A percentile compares a stretch with the other conserved stretches of the same genome.
These are phyloP conservation scores for Urocyon cinereoargenteus DNA, from an alignment of 2,797 vertebrate species.

Conservation along the genomic window DNA sequence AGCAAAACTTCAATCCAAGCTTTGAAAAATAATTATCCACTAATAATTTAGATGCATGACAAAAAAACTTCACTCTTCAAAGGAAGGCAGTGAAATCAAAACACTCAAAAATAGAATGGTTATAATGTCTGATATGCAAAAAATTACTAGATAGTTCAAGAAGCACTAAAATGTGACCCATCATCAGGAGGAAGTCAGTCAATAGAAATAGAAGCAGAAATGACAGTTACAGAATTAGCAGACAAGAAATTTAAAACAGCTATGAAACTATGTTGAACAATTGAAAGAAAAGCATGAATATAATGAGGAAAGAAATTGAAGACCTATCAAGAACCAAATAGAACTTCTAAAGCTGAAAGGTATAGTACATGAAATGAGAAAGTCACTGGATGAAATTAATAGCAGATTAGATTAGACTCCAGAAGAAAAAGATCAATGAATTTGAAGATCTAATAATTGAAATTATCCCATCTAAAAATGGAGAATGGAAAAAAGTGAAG, in stretches of 20 bases:
- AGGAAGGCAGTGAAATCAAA: constrained; percentile 42
- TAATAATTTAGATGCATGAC: constrained; percentile 38
- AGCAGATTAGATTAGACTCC: constrained; percentile 26
- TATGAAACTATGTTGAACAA: constrained; percentile 49
- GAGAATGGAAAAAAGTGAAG: neutral
- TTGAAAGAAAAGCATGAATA: constrained; percentile 52
- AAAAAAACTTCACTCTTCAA: constrained; percentile 35
- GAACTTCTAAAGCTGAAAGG: constrained; percentile 44
- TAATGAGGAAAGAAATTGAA: constrained; percentile 55
- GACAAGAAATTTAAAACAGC: constrained; percentile 34
- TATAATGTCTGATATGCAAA: constrained; percentile 1
- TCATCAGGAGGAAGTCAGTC: constrained; percentile 48
- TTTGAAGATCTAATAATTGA: constrained; percentile 54
- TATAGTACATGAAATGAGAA: constrained; percentile 42
- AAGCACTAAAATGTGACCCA: constrained; percentile 33
- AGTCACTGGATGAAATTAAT: constrained; percentile 33
- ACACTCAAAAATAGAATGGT: constrained; percentile 43
- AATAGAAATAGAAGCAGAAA: constrained; percentile 55
- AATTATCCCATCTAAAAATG: constrained; percentile 52
- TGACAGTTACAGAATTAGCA: constrained; percentile 50
- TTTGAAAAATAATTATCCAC: constrained; percentile 44
- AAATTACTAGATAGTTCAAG: constrained; percentile 39
- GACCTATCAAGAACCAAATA: constrained; percentile 26
- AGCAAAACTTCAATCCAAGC: constrained; percentile 43
- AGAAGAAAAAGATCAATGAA: constrained; percentile 39